Percentiles rank a stretch among this genome's conserved stretches.
These are phyloP conservation scores for Leuctra nigra DNA, from an alignment of 2,888 invertebrate species.

Conservation along the genomic window DNA sequence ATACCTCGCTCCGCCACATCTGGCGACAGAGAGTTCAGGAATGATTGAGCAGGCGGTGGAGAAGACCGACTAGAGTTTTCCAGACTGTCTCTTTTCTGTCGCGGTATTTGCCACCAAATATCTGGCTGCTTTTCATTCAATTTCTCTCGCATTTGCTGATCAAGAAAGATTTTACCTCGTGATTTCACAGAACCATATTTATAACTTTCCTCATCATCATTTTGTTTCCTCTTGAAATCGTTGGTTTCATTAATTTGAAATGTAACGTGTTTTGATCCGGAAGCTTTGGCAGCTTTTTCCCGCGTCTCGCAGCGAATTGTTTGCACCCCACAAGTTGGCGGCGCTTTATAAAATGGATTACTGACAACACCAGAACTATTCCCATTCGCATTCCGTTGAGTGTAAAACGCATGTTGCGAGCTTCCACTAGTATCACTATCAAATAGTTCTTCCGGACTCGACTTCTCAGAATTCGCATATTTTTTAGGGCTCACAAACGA, in stretches of 20 bases:
- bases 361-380: not conserved
- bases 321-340: no score
- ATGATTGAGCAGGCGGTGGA: slow-evolving; percentile 17
- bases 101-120: not conserved
- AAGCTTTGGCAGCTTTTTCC: not conserved
- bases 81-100: no score
- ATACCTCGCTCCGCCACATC: not conserved
- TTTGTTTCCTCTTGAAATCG: no score
- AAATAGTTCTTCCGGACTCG: not conserved
- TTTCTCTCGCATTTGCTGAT: no score
- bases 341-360: no score
- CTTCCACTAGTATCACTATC: no score
- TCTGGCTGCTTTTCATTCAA: not conserved
- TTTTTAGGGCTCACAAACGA: no score
- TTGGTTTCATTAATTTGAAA: not conserved
- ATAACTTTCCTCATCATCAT: not conserved
- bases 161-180: not conserved
- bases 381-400: no score
- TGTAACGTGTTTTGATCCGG: not conserved
- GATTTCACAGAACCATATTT: not conserved
- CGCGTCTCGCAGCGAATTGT: no score
- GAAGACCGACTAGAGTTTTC: not conserved
- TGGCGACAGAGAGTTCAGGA: slow-evolving; percentile 20
- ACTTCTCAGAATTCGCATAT: no score
- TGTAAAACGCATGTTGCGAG: no score